Conservation (phyloP, 2,888 invertebrate genomes). For the Kuschelorhynchus macadamiae region DNA sequence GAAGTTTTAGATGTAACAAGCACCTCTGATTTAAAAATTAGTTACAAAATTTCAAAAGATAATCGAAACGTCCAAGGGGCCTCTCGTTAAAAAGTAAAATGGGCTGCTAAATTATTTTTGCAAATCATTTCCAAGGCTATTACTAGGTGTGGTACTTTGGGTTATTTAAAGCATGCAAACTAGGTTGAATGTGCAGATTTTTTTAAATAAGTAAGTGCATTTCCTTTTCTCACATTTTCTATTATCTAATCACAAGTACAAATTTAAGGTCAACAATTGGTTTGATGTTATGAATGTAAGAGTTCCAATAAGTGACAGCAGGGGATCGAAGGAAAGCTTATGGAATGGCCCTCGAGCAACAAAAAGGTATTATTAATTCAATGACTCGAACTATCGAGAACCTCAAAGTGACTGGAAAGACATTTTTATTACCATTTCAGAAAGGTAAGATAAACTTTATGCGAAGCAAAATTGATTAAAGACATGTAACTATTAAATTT, state of each 20-base stretch:
- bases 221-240: too few species aligned
- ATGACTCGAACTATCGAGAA: background rate
- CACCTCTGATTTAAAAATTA: too few species aligned
- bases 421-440: slow-evolving; percentile 26
- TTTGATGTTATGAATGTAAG: slow-evolving; percentile 43
- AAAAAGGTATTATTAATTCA: slow-evolving; percentile 16
- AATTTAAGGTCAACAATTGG: slow-evolving; percentile 37
- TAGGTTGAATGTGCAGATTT: slow-evolving; percentile 17
- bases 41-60: background rate
- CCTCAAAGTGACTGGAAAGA: slow-evolving; percentile 9
- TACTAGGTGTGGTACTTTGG: slow-evolving; percentile 15
- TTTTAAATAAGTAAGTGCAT: slow-evolving; percentile 8
- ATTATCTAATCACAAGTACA: too few species aligned
- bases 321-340: slow-evolving; percentile 20
- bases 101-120: slow-evolving; percentile 45
- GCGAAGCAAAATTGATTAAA: too few species aligned
- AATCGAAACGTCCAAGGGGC: too few species aligned
- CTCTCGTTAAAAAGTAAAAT: slow-evolving; percentile 39
- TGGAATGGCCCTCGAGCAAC: slow-evolving; percentile 15
- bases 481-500: too few species aligned
- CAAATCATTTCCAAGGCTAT: slow-evolving; percentile 46
- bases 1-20: slow-evolving; percentile 46
- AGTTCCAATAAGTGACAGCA: slow-evolving; percentile 11
- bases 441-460: background rate
- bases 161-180: slow-evolving; percentile 11